Base-by-base conservation (phyloP, 2,797 vertebrate genomes). In the Dromococcyx pavoninus region DNA sequence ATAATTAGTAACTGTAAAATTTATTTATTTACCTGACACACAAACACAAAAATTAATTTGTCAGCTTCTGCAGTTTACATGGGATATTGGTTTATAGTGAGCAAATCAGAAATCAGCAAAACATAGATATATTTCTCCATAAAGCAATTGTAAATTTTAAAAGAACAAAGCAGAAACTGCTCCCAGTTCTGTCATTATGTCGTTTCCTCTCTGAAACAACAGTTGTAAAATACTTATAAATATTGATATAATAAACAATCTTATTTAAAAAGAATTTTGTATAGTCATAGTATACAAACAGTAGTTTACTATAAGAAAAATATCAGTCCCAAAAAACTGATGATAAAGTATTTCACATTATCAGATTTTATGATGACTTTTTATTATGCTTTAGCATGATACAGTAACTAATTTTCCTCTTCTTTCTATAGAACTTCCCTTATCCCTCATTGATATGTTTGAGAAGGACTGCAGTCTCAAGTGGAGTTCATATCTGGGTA, bases 1-100 rank as follows among this genome's bases (percentile, higher is more conserved):
- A 96, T 93, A 95, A 97, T 97, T 93, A 96, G 67, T 66, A 79
- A 91, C 56, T 43, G 56, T 85, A 91, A 91, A 74, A 94, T 86
- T 88, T 96, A 62, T 94, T 91, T 97, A 86, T 95, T 96, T 93
- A 67, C 81, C 78, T 82, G 64, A 87, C 85, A 88, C 60, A 65
- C 73, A 94, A 94, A 33, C 51, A 82, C 8, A 85, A 81, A 93
- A 88, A 93, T 46, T 71, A 88, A 78, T 90, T 91, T 94, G n/a
- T 85, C 37, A 50, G 28, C 13, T 86, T 86, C 81, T 74, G 28
- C 27, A 88, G 4, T 96, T 95, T 89, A 56, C 22, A 27, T 28
- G 37, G 17, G 37, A 82, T 81, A 64, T 54, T 62, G n/a, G 82
- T 93, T 91, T 72, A 35, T 48, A 58, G 56, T 7, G 66, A 37